These are phyloP conservation scores for Lagopus leucura DNA, from an alignment of 2,113 vertebrate genomes.

Conservation along the genomic window DNA sequence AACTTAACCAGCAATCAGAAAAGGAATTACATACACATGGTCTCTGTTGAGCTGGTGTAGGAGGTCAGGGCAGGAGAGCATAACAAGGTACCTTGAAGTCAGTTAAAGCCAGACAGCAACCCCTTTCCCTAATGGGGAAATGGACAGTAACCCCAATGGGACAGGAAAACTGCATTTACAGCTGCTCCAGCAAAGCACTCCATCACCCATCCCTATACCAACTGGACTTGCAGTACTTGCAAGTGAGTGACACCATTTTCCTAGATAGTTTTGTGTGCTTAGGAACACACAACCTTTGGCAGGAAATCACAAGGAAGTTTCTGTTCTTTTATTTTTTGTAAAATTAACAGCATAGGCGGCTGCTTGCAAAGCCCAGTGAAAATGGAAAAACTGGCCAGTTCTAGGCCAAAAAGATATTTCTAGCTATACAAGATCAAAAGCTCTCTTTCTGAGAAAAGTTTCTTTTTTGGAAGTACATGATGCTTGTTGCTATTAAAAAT, in stretches of 20 bases:
- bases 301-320: fast-evolving
- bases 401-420: not conserved
- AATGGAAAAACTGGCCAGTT: not conserved
- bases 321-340: not conserved
- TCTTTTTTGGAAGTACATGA: not conserved
- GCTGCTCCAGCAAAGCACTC: not conserved
- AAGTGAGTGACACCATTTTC: fast-evolving
- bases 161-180: fast-evolving
- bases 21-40: fast-evolving
- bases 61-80: not conserved
- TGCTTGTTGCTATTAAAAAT: not conserved
- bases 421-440: not conserved
- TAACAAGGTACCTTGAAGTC: fast-evolving
- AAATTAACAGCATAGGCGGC: not conserved
- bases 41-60: fast-evolving
- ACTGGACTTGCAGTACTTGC: not conserved
- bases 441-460: not conserved
- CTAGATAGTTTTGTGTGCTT: not conserved
- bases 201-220: fast-evolving
- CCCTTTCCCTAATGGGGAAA: not conserved
- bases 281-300: not conserved
- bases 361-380: not conserved
- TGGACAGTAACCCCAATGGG: not conserved
- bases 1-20: not conserved
- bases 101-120: not conserved